Evolutionary conservation across 2,888 invertebrate species (phyloP), one percentile per base, ranked within the genome.

Genomic region (Apomyelois bistriatella): DNA sequence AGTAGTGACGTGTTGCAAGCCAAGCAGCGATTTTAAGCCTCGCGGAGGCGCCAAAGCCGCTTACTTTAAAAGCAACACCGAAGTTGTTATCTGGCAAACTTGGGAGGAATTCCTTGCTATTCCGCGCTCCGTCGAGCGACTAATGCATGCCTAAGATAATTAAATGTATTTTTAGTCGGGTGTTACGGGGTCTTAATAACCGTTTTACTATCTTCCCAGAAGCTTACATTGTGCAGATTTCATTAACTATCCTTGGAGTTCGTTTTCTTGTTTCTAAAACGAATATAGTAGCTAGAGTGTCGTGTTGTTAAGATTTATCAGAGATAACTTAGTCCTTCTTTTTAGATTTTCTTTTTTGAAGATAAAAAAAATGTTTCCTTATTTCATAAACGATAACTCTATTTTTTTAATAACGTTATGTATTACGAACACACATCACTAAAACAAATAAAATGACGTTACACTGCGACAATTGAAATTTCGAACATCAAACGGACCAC

Each of bases 41-140:
- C 60, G 35, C 7, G 40, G 35, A 41, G 35, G 58, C 62, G 58
- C 58, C 62, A 74, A 83, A 83, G 84, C 83, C 65, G 83, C 83
- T 83, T 84, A 84, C 69, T 82, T 78, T 83, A 82, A 82, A 82
- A 83, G 83, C 79, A 61, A 61, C 57, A 54, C 57, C 57, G 53
- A 46, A 55, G 61, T 70, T 70, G 65, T 65, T 70, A 68, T 69
- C 71, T 62, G 35, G 48, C 48, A 43, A 61, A 61, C 57, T 64
- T 65, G 54, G 56, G 22, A 43, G 56, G 57, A 52, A 58, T 66
- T 57, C 55, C 58, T 56, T 64, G 61, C 66, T 62, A 65, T 63
- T 61, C 60, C 56, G 58, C 59, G 65, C 62, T 64, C 58, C 58
- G 58, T 53, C 58, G 56, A 64, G 60, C 64, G 60, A 53, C 61